phyloP scores from a whole-genome alignment of 2,113 vertebrate species.

The Abramis brama region DNA sequence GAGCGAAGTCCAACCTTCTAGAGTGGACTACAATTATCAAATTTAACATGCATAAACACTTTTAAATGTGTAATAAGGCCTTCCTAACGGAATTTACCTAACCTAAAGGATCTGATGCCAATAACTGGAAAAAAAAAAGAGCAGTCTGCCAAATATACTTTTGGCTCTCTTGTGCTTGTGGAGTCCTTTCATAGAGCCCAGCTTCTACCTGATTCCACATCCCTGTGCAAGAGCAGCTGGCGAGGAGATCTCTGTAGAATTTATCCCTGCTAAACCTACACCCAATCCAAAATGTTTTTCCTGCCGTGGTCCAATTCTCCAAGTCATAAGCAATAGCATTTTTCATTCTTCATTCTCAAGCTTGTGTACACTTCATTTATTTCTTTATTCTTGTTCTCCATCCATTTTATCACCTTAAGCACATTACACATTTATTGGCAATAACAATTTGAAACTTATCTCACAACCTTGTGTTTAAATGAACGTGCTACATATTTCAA shows the following conservation, averaged over 20 bases:
- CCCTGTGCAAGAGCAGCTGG: conserved; percentile 66
- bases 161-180: conserved; percentile 65
- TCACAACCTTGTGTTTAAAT: neutral
- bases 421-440: neutral
- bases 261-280: conserved; percentile 64
- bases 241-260: conserved; percentile 63
- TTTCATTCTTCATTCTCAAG: conserved; percentile 66
- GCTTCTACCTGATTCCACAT: conserved; percentile 61
- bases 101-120: conserved; percentile 62
- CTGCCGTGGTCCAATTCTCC: conserved; percentile 55
- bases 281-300: conserved; percentile 64
- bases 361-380: conserved; percentile 65
- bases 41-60: conserved; percentile 60
- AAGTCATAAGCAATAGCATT: conserved; percentile 65
- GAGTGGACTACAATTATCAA: conserved; percentile 59
- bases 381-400: neutral
- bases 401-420: neutral
- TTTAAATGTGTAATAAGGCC: conserved; percentile 58
- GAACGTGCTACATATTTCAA: neutral
- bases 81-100: conserved; percentile 63
- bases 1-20: conserved; percentile 40
- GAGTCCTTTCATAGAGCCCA: conserved; percentile 68
- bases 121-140: conserved; percentile 64
- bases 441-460: neutral
- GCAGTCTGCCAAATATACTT: conserved; percentile 65